Conservation (phyloP, 1,140 invertebrate species). For the Bombus superbus region DNA sequence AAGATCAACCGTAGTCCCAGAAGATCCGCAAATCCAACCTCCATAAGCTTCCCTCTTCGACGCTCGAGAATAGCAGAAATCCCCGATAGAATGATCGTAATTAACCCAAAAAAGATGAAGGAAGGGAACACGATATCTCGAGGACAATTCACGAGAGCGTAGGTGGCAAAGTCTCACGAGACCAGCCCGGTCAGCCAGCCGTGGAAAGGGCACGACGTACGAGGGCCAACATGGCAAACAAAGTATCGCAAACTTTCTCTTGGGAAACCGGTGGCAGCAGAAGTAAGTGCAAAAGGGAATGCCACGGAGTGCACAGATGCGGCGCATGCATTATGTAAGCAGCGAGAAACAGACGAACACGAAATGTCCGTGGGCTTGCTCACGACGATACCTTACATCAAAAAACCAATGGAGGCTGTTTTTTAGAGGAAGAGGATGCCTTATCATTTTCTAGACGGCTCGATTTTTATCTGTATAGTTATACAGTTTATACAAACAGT, state of each 20-base stretch:
- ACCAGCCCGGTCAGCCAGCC: conserved; percentile 41
- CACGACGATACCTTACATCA: conserved; percentile 25
- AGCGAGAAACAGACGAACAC: conserved; percentile 62
- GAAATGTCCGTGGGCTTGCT: conserved; percentile 43
- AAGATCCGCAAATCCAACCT: no score
- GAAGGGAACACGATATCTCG: conserved; percentile 2
- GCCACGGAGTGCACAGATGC: conserved; percentile 44
- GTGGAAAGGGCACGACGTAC: conserved; percentile 45
- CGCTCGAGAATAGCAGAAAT: not conserved
- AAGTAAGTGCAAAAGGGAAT: conserved; percentile 64
- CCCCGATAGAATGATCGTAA: conserved; percentile 1
- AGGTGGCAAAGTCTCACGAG: conserved; percentile 39
- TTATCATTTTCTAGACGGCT: not conserved
- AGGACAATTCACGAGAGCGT: conserved; percentile 12
- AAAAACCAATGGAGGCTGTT: conserved; percentile 22
- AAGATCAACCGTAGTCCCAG: not conserved
- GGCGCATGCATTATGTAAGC: conserved; percentile 71
- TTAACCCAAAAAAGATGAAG: conserved; percentile 15
- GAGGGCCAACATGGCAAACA: conserved; percentile 43
- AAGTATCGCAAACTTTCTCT: conserved; percentile 56
- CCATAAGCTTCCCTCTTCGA: not conserved
- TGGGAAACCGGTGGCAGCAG: conserved; percentile 24
- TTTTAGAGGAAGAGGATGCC: not conserved
- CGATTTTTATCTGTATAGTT: no score
- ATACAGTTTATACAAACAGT: no score